Percentiles rank a stretch among this genome's conserved stretches.
Evolutionary conservation across 2,888 invertebrate genomes (phyloP).

Genomic region (Sthenelais limicola): DNA sequence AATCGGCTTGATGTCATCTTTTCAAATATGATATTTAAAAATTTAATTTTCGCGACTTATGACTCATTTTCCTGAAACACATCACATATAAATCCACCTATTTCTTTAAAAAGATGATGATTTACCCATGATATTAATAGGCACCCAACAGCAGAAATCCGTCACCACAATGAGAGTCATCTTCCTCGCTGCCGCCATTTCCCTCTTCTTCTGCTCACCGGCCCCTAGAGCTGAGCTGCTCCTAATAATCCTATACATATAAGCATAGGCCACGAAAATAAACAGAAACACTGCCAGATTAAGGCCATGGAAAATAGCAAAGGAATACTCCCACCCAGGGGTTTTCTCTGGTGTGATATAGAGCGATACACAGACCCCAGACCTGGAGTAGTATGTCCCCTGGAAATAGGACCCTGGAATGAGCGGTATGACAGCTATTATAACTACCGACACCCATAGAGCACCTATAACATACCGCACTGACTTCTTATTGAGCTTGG

Average conservation of each 20-base stretch:
- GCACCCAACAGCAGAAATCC: slow-evolving; percentile 41
- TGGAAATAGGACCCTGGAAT: slow-evolving; percentile 59
- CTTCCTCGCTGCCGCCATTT: slow-evolving; percentile 62
- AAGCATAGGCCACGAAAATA: slow-evolving; percentile 63
- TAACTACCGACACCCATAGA: slow-evolving; percentile 59
- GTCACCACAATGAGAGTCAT: slow-evolving; percentile 50
- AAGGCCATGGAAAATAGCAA: slow-evolving; percentile 64
- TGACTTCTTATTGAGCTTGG: slow-evolving; percentile 54
- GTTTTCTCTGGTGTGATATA: slow-evolving; percentile 65
- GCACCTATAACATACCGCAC: slow-evolving; percentile 54
- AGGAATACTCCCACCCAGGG: slow-evolving; percentile 69
- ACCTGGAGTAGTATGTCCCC: slow-evolving; percentile 60
- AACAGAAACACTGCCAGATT: slow-evolving; percentile 66
- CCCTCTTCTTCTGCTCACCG: slow-evolving; percentile 52
- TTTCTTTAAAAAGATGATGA: background rate
- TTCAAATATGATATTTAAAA: too few relatives aligned
- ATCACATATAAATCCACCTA: background rate
- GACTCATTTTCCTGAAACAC: background rate
- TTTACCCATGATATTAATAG: slow-evolving; percentile 40
- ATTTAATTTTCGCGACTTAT: background rate
- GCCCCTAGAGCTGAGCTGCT: background rate
- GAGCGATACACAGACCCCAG: slow-evolving; percentile 68
- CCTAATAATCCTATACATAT: slow-evolving; percentile 63
- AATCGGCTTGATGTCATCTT: too few relatives aligned
- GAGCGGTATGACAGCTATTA: slow-evolving; percentile 63